Percentiles rank a stretch among this genome's conserved stretches.
Conservation (phyloP, 2,113 vertebrate genomes). For the Hippocampus comes region DNA sequence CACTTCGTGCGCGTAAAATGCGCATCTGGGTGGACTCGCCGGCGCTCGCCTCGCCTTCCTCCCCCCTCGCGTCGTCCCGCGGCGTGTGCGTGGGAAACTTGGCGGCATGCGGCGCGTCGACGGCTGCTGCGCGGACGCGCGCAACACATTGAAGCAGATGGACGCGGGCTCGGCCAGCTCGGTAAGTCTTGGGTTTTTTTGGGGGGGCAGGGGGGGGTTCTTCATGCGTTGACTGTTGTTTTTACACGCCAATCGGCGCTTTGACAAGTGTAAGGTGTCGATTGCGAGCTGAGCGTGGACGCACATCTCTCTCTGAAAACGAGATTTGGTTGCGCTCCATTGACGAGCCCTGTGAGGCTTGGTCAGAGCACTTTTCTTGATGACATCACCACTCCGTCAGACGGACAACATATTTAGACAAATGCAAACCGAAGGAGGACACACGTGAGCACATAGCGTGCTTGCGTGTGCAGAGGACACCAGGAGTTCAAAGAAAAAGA, state of each 20-base stretch:
- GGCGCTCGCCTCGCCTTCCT: not conserved
- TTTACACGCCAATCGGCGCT: not conserved
- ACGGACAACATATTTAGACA: not conserved
- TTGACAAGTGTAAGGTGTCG: not conserved
- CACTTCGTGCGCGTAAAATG: constrained; percentile 4
- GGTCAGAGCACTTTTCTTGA: not conserved
- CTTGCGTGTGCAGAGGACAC: not conserved
- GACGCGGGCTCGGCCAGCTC: constrained; percentile 29
- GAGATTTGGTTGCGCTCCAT: not conserved
- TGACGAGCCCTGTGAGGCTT: not conserved
- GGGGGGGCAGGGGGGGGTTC: too few relatives aligned
- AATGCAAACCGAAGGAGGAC: not conserved
- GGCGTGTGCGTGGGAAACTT: constrained; percentile 47
- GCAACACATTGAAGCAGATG: constrained; percentile 35
- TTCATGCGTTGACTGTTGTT: not conserved
- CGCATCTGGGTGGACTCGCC: constrained; percentile 5
- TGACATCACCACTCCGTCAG: not conserved
- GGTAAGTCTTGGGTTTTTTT: constrained; percentile 41
- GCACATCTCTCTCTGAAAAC: not conserved
- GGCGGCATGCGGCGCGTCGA: constrained; percentile 30
- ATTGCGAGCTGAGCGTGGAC: not conserved
- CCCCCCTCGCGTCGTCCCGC: not conserved
- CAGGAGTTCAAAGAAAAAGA: not conserved
- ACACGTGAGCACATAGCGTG: not conserved
- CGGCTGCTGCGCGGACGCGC: constrained; percentile 3